Evolutionary conservation across 2,113 vertebrate species (phyloP).

Genomic region (Lamprotornis superbus): DNA sequence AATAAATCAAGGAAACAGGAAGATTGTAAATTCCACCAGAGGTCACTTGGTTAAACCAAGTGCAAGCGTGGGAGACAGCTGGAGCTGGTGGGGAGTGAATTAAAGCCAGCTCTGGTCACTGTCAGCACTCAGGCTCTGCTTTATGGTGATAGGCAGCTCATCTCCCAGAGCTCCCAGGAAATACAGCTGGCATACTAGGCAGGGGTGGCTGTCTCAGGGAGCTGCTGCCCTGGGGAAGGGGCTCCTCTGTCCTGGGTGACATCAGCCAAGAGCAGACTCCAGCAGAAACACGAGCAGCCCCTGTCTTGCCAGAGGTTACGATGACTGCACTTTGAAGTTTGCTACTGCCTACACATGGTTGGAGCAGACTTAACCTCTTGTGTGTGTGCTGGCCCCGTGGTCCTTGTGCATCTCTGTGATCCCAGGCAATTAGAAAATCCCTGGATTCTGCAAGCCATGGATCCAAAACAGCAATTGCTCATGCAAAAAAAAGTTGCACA

Average conservation of each 20-base stretch:
- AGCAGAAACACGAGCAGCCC: not conserved
- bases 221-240: not conserved
- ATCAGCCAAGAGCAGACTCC: not conserved
- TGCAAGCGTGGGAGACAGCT: not conserved
- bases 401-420: not conserved
- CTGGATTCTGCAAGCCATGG: not conserved
- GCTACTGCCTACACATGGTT: not conserved
- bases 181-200: not conserved
- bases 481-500: not conserved
- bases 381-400: fast-evolving
- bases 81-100: not conserved
- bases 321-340: not conserved
- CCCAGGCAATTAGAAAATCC: not conserved
- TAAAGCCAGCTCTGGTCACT: not conserved
- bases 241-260: not conserved
- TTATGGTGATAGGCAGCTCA: not conserved
- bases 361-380: not conserved
- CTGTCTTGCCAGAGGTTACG: not conserved
- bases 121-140: not conserved
- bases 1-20: constrained; percentile 21
- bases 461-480: not conserved
- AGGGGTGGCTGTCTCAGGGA: not conserved
- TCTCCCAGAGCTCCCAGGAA: not conserved
- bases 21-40: constrained; percentile 7
- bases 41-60: constrained; percentile 43